Percentiles rank a stretch among this genome's conserved stretches.
Evolutionary conservation across 1,140 invertebrate species (phyloP).

Genomic region (Diachasma alloeum): DNA sequence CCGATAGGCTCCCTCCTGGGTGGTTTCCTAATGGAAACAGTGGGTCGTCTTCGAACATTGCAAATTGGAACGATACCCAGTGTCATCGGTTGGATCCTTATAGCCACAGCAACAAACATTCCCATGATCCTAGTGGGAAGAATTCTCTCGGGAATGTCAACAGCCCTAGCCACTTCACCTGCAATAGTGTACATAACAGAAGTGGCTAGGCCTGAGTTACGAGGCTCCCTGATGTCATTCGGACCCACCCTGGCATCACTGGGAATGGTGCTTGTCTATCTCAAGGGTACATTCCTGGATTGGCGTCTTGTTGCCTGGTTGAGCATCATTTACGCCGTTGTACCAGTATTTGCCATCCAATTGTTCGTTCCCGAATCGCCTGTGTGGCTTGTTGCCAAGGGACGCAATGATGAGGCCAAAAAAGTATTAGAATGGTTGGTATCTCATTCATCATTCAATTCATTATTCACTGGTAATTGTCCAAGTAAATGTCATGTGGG

Average conservation of each 20-base stretch:
- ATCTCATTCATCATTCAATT: conserved; percentile 33
- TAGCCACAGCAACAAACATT: conserved; percentile 64
- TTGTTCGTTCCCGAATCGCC: conserved; percentile 77
- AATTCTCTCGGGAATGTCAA: conserved; percentile 70
- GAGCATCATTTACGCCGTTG: conserved; percentile 64
- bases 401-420: conserved; percentile 65
- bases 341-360: conserved; percentile 67
- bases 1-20: conserved; percentile 66
- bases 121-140: conserved; percentile 69
- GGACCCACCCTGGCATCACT: conserved; percentile 67
- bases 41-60: conserved; percentile 72
- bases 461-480: too few species aligned
- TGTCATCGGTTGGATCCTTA: conserved; percentile 70
- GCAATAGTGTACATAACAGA: conserved; percentile 72
- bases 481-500: too few species aligned
- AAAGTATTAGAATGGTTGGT: conserved; percentile 64
- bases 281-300: conserved; percentile 67
- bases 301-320: conserved; percentile 71
- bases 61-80: conserved; percentile 70
- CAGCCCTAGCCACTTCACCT: conserved; percentile 68
- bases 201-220: conserved; percentile 67
- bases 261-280: conserved; percentile 68
- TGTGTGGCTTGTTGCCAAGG: conserved; percentile 69
- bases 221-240: conserved; percentile 67
- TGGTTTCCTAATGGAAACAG: conserved; percentile 70